These are phyloP conservation scores for Helogale parvula DNA, from an alignment of 2,113 vertebrate genomes.

Conservation along the genomic window DNA sequence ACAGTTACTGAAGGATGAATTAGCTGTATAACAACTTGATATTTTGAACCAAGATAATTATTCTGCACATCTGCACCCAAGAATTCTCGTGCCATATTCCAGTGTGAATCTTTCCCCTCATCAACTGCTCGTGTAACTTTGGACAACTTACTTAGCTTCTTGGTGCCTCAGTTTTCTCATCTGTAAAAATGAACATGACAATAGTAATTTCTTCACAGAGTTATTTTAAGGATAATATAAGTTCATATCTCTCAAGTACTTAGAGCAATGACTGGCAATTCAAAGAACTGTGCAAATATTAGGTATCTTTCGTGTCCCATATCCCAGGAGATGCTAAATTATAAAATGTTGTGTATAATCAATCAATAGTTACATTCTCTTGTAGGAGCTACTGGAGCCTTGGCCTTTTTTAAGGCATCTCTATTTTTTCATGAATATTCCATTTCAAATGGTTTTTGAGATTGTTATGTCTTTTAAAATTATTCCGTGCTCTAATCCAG, in stretches of 20 bases:
- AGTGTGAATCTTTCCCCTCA: background rate
- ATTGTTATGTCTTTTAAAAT: conserved; percentile 39
- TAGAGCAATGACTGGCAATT: background rate
- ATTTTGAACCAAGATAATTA: conserved; percentile 1
- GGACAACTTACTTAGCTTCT: background rate
- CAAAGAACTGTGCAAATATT: background rate
- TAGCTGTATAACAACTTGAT: background rate
- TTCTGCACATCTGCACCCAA: background rate
- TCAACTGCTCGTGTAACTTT: background rate
- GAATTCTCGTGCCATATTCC: rapidly evolving
- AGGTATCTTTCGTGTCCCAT: background rate
- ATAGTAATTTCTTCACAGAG: background rate
- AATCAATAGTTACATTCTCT: background rate
- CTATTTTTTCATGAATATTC: background rate
- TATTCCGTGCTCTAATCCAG: background rate
- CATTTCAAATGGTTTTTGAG: conserved; percentile 32
- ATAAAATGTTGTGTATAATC: background rate
- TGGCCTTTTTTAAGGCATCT: background rate
- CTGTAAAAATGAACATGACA: background rate
- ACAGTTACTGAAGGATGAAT: background rate
- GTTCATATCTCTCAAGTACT: background rate
- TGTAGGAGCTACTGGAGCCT: background rate
- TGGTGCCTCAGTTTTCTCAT: background rate
- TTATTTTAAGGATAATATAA: background rate
- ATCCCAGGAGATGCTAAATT: conserved; percentile 19